A percentile compares a stretch with the other conserved stretches of the same genome.
These are phyloP conservation scores for Hippolais icterina DNA, from an alignment of 2,113 vertebrate genomes.

Conservation along the genomic window DNA sequence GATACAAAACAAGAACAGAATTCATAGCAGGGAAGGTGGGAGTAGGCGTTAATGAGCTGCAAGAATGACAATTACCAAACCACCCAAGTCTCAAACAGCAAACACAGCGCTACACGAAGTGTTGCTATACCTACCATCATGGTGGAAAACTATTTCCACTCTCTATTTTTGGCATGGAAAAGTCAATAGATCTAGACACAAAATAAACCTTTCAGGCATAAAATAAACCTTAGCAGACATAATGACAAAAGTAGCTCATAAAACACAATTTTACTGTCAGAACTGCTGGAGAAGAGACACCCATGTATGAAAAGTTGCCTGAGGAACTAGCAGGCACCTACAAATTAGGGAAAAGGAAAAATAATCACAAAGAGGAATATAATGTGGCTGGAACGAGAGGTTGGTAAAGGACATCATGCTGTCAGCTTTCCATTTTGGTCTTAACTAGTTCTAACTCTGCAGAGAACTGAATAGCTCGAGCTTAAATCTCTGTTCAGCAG, in stretches of 20 bases:
- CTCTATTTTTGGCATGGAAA: not conserved
- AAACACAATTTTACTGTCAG: not conserved
- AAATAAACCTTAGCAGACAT: not conserved
- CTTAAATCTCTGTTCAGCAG: not conserved
- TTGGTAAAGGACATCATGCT: not conserved
- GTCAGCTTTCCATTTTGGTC: not conserved
- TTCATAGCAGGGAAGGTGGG: not conserved
- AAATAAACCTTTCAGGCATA: not conserved
- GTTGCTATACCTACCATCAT: not conserved
- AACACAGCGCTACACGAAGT: not conserved
- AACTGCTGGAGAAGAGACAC: not conserved
- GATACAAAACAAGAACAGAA: not conserved
- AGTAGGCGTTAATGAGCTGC: not conserved
- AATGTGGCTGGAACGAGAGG: not conserved
- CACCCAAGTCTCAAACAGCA: not conserved
- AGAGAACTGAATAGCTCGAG: rapidly evolving
- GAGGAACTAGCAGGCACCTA: not conserved
- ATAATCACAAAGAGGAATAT: not conserved
- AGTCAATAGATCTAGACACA: not conserved
- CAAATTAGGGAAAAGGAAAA: not conserved
- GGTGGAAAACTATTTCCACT: not conserved
- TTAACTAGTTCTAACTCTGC: not conserved
- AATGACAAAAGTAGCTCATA: not conserved
- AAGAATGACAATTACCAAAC: not conserved
- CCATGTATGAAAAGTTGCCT: not conserved